phyloP scores from a whole-genome alignment of 1,140 invertebrate genomes.

The Ceratosolen fusciceps region DNA sequence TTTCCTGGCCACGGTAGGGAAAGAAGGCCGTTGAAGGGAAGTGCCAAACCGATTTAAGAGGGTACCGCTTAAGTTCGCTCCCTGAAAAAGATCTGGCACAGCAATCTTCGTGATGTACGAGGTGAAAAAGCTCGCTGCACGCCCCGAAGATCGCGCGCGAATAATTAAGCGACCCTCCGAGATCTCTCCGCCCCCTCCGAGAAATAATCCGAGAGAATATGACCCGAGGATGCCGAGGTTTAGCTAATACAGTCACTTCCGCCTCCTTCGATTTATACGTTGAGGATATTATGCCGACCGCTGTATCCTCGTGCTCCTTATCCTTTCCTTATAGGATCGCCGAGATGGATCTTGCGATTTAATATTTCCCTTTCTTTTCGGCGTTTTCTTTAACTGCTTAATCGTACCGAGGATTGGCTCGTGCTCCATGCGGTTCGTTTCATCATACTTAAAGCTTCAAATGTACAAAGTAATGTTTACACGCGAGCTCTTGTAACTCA shows the following conservation, averaged over 20 bases:
- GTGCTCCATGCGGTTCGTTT: too few species aligned
- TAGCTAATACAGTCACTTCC: background rate
- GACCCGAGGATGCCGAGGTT: constrained; percentile 16
- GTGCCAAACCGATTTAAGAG: background rate
- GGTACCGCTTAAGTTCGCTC: constrained; percentile 6
- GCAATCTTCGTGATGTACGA: constrained; percentile 34
- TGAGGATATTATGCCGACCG: too few species aligned
- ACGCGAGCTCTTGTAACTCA: too few species aligned
- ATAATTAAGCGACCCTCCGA: constrained; percentile 17
- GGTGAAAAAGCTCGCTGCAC: constrained; percentile 20
- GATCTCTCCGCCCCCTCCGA: background rate
- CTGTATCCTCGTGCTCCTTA: background rate
- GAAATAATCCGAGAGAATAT: background rate
- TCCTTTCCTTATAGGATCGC: background rate
- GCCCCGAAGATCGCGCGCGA: background rate
- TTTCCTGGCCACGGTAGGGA: background rate
- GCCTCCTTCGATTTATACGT: background rate
- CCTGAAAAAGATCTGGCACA: constrained; percentile 3
- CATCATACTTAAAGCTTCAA: too few species aligned
- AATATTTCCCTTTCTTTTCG: too few species aligned
- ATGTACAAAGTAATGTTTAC: too few species aligned
- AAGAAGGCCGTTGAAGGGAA: constrained; percentile 29
- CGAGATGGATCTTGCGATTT: too few species aligned
- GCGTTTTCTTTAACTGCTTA: too few species aligned
- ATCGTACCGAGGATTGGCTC: too few species aligned